Base-by-base conservation (phyloP, 2,888 invertebrate species). In the Aproaerema taeniolella region DNA sequence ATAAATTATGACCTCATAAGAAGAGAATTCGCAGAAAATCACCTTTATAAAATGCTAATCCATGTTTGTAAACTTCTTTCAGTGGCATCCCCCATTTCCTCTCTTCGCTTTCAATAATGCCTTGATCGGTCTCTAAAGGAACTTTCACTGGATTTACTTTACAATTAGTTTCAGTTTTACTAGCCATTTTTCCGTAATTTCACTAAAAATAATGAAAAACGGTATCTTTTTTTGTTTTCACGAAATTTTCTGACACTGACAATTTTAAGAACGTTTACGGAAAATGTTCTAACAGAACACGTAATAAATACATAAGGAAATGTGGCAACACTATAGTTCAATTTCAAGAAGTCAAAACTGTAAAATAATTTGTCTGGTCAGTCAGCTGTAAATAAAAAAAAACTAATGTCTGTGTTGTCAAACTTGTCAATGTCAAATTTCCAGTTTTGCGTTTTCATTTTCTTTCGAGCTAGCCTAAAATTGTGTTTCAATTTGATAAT, bases 41-140 rank as follows among this genome's bases (percentile, higher is more conserved):
- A 97, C 98, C 98, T 93, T 96, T 97, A 70, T 96, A 98, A 86
- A 97, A 98, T 65, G 90, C 90, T 44, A 97, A 85, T 17, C 96
- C 96, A 59, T 97, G 89, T 83, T 93, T 94, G 82, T 97, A 98
- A 36, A 98, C 91, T 61, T 96, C 95, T 61, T 90, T 88, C 43
- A 93, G 67, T 31, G 91, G 90, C 59, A 93, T 85, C 34, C 91
- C 91, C 90, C 92, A 92, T 85, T 92, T 90, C 52, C 74, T 66
- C 59, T 82, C 79, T 63, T 86, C 87, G 46, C 80, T 85, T 38
- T 82, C 80, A 33, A 79, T 49, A 42, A 87, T 87, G 45, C 87
- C 87, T 59, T 86, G 81, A 49, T 86, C 87, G 28, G 83, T 87
- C 61, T 87, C 87, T 25, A 87, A 60, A 13, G 69, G 70, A 43